phyloP scores from a whole-genome alignment of 2,113 vertebrate species.

The Oostethus manadensis region DNA sequence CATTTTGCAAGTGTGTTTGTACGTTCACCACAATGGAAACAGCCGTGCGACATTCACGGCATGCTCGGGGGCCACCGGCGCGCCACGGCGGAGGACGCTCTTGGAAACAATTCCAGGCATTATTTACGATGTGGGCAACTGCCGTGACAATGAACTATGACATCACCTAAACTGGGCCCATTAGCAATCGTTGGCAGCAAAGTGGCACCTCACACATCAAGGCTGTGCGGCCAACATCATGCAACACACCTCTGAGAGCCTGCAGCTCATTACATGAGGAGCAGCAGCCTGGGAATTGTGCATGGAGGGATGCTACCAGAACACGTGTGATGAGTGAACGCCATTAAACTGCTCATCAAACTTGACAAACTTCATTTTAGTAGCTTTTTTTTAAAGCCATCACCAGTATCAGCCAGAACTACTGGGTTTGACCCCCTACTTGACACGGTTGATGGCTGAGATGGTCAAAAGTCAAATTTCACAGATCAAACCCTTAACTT shows the following conservation, averaged over 20 bases:
- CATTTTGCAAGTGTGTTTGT: background rate
- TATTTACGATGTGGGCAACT: constrained; percentile 69
- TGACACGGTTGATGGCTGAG: too few relatives aligned
- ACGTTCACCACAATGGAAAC: constrained; percentile 57
- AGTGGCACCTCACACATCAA: constrained; percentile 76
- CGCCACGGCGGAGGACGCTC: constrained; percentile 55
- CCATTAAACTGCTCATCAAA: constrained; percentile 57
- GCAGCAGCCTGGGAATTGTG: constrained; percentile 10
- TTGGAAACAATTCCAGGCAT: constrained; percentile 72
- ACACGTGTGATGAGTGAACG: too few relatives aligned
- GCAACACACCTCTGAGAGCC: constrained; percentile 31
- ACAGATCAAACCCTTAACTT: too few relatives aligned
- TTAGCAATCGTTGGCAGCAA: constrained; percentile 69
- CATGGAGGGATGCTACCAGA: too few relatives aligned
- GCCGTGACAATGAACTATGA: constrained; percentile 66
- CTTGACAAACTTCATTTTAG: background rate
- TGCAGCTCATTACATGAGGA: constrained; percentile 48
- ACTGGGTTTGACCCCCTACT: too few relatives aligned
- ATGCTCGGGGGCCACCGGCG: constrained; percentile 56
- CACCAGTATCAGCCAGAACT: too few relatives aligned
- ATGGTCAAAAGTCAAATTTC: too few relatives aligned
- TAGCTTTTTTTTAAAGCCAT: too few relatives aligned
- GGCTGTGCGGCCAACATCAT: constrained; percentile 41
- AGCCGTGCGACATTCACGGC: constrained; percentile 57
- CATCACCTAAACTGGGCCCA: constrained; percentile 68